Conservation (phyloP, 2,797 vertebrate genomes). For the Neoniphon sammara region DNA sequence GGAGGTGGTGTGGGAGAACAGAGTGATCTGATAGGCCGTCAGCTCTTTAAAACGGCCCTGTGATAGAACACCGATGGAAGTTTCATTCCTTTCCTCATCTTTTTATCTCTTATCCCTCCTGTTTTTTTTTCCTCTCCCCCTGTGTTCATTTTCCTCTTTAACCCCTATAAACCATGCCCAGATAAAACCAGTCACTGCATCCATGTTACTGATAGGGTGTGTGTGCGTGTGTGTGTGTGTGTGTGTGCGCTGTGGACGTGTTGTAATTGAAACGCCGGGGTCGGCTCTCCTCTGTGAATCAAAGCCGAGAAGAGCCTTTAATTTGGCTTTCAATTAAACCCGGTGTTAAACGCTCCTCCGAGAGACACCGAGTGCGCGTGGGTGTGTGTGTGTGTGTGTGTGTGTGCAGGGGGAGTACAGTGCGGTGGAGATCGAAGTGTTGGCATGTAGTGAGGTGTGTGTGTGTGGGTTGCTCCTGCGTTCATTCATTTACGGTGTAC, state of each 20-base stretch:
- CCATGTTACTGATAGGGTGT: slow-evolving; percentile 26
- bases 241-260: slow-evolving; percentile 11
- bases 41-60: slow-evolving; percentile 57
- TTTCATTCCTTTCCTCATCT: slow-evolving; percentile 46
- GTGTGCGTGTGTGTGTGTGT: background rate
- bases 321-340: slow-evolving; percentile 78
- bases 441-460: background rate
- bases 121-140: slow-evolving; percentile 31
- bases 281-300: slow-evolving; percentile 64
- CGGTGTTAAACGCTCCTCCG: slow-evolving; percentile 66
- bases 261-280: slow-evolving; percentile 76
- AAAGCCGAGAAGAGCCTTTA: slow-evolving; percentile 73
- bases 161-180: slow-evolving; percentile 40
- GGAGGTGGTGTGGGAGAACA: slow-evolving; percentile 31
- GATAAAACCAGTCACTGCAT: slow-evolving; percentile 47
- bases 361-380: slow-evolving; percentile 25
- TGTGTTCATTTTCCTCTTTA: slow-evolving; percentile 53
- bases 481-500: slow-evolving; percentile 22
- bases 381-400: background rate
- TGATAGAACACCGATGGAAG: slow-evolving; percentile 54
- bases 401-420: background rate
- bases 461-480: background rate
- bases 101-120: slow-evolving; percentile 50
- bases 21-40: slow-evolving; percentile 65
- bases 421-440: background rate